Conservation (phyloP, 2,888 invertebrate genomes). For the Arge pagana region DNA sequence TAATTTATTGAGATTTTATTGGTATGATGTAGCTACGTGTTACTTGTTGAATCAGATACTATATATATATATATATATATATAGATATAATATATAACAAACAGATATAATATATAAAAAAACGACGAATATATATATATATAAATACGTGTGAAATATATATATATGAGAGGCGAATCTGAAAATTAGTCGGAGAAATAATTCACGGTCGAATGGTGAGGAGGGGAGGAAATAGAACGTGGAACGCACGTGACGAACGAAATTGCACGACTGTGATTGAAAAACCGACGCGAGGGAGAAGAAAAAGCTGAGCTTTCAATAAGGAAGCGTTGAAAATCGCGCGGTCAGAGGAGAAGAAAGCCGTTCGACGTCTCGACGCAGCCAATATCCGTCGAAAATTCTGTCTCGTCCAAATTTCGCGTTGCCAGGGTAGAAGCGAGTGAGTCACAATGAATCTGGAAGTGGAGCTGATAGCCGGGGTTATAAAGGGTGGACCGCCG, state of each 20-base stretch:
- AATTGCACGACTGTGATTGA: too few relatives aligned
- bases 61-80: conserved; percentile 9
- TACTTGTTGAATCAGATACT: not conserved
- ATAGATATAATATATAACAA: conserved; percentile 1
- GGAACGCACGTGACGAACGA: not conserved
- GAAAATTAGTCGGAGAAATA: not conserved
- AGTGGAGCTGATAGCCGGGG: conserved; percentile 53
- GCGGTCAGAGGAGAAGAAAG: not conserved
- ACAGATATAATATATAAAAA: not conserved
- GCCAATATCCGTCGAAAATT: too few relatives aligned
- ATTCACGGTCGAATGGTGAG: too few relatives aligned
- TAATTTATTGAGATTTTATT: conserved; percentile 3
- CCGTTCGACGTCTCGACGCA: not conserved
- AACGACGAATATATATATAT: conserved; percentile 5
- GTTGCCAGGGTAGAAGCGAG: conserved; percentile 1
- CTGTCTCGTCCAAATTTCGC: not conserved
- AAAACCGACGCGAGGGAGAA: not conserved
- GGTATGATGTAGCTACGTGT: not conserved
- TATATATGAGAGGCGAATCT: not conserved
- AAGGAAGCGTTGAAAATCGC: not conserved
- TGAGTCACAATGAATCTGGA: conserved; percentile 48
- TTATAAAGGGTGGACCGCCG: conserved; percentile 50
- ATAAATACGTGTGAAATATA: conserved; percentile 2
- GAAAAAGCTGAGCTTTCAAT: conserved; percentile 1
- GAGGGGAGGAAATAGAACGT: not conserved